These are phyloP conservation scores for Amphilophus citrinellus DNA, from an alignment of 2,113 vertebrate genomes.

Conservation along the genomic window DNA sequence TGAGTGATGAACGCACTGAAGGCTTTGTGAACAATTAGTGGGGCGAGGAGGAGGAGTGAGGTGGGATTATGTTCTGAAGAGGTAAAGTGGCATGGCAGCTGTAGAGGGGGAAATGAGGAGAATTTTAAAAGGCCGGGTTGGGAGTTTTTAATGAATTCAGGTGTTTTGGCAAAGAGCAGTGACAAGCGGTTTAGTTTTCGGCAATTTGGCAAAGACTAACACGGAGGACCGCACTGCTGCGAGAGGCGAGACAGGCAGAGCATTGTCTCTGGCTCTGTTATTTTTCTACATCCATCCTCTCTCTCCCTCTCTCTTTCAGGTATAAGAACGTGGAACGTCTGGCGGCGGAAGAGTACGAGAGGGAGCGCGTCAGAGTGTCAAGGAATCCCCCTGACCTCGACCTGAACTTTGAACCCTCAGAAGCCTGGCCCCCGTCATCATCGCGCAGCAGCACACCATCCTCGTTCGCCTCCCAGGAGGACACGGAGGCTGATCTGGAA, in stretches of 20 bases:
- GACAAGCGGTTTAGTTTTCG: not conserved
- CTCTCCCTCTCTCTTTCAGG: conserved; percentile 74
- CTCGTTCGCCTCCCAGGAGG: conserved; percentile 82
- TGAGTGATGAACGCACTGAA: conserved; percentile 19
- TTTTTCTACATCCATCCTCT: not conserved
- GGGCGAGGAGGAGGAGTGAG: not conserved
- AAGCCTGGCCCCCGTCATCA: conserved; percentile 75
- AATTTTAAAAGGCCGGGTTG: not conserved
- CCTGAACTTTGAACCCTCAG: conserved; percentile 84
- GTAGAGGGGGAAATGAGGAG: not conserved
- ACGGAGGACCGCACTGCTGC: not conserved
- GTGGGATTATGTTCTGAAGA: not conserved
- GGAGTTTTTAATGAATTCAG: not conserved
- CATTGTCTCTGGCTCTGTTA: not conserved
- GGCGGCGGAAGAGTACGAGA: conserved; percentile 91
- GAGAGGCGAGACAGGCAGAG: not conserved
- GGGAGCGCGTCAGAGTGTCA: conserved; percentile 81
- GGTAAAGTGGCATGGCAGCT: not conserved
- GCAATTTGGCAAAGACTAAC: not conserved
- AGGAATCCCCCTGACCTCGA: conserved; percentile 85
- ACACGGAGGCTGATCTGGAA: conserved; percentile 74
- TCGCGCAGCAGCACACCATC: conserved; percentile 80
- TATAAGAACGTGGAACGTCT: conserved; percentile 94
- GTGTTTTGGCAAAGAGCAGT: not conserved
- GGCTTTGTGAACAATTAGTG: not conserved